Evolutionary conservation across 2,888 invertebrate species (phyloP).

Genomic region (Micropterix aruncella): DNA sequence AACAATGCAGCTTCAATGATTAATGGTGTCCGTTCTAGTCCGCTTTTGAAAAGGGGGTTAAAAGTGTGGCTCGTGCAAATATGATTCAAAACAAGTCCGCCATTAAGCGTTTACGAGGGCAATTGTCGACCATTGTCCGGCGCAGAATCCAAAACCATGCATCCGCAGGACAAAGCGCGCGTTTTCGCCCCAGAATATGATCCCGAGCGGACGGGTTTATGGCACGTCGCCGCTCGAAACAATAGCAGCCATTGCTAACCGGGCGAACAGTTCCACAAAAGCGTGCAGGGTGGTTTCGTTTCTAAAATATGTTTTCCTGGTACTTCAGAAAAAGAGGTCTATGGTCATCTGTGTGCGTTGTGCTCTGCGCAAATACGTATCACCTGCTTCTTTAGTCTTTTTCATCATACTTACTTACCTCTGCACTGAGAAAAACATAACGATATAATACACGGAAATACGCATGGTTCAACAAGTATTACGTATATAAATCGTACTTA

Average conservation of each 20-base stretch:
- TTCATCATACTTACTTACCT: too few species aligned
- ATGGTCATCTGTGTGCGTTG: too few species aligned
- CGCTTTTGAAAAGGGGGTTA: not conserved
- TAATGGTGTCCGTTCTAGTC: not conserved
- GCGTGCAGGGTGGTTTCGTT: too few species aligned
- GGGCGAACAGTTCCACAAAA: not conserved
- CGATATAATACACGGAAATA: too few species aligned
- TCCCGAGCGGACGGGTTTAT: not conserved
- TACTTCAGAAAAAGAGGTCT: too few species aligned
- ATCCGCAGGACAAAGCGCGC: not conserved
- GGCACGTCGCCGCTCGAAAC: not conserved
- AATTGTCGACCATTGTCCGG: not conserved
- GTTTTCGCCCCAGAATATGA: not conserved
- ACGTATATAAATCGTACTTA: too few species aligned
- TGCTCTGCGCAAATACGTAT: too few species aligned
- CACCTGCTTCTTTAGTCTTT: too few species aligned
- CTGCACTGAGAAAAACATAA: too few species aligned
- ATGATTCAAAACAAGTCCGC: not conserved
- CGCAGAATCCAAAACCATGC: not conserved
- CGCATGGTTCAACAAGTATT: too few species aligned
- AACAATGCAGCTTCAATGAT: not conserved
- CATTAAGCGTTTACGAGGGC: not conserved
- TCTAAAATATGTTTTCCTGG: too few species aligned
- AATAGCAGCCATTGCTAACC: not conserved
- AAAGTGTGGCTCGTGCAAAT: not conserved